Conservation (phyloP, 2,888 invertebrate species). For the Campoplex nolae region DNA sequence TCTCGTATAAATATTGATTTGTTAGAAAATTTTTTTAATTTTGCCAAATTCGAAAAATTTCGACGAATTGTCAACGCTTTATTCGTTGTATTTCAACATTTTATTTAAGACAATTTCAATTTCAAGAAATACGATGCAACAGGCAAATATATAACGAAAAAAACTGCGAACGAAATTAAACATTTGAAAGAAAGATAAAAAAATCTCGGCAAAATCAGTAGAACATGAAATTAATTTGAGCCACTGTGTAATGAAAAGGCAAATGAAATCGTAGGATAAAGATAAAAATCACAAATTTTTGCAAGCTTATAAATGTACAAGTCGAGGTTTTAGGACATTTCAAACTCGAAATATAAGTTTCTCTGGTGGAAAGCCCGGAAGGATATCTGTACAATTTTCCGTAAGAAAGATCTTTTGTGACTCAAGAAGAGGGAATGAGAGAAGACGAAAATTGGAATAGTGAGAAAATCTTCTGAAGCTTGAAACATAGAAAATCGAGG, state of each 20-base stretch:
- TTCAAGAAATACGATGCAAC: neutral
- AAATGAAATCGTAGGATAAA: neutral
- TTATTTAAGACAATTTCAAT: neutral
- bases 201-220: neutral
- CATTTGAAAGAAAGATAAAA: neutral
- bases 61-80: neutral
- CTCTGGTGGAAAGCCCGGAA: neutral
- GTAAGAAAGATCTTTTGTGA: neutral
- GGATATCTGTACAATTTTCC: neutral
- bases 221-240: neutral
- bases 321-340: neutral
- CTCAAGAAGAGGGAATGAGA: neutral
- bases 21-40: neutral
- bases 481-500: neutral
- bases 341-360: neutral
- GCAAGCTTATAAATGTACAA: neutral
- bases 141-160: neutral
- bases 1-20: neutral
- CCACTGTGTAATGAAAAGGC: neutral
- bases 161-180: neutral
- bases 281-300: neutral
- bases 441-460: neutral
- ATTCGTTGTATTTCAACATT: neutral
- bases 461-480: constrained; percentile 6
- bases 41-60: neutral